Evolutionary conservation across 2,888 invertebrate species (phyloP).

Genomic region (Nymphalis urticae): DNA sequence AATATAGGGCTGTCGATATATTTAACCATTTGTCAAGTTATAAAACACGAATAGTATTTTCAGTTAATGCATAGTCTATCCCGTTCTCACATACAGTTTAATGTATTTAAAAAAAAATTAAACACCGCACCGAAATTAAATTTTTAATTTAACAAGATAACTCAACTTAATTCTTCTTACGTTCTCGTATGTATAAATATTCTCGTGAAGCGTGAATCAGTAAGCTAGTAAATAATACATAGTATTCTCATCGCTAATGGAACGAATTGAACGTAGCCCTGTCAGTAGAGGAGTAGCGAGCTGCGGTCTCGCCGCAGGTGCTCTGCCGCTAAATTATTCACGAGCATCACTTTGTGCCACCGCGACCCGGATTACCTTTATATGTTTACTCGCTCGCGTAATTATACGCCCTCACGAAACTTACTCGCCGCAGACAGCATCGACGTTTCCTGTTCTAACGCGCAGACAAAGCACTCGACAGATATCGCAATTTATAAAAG

Average conservation of each 20-base stretch:
- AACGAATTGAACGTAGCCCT: conserved; percentile 48
- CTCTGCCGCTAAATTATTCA: conserved; percentile 73
- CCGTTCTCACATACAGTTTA: too few relatives aligned
- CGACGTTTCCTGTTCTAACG: conserved; percentile 19
- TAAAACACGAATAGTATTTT: too few relatives aligned
- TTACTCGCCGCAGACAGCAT: conserved; percentile 50
- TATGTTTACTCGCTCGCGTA: conserved; percentile 79
- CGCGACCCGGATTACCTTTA: conserved; percentile 80
- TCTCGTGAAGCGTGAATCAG: conserved; percentile 5
- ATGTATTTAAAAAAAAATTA: too few relatives aligned
- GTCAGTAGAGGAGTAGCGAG: conserved; percentile 40
- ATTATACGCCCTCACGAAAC: conserved; percentile 79
- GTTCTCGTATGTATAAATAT: not conserved
- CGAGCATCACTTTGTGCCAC: conserved; percentile 79
- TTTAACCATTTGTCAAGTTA: too few relatives aligned
- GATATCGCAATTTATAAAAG: too few relatives aligned
- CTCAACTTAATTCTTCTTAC: too few relatives aligned
- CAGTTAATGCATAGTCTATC: too few relatives aligned
- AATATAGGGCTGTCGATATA: conserved; percentile 50
- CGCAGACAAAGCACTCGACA: not conserved
- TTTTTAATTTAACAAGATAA: too few relatives aligned
- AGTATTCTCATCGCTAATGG: conserved; percentile 12
- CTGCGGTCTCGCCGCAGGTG: conserved; percentile 74
- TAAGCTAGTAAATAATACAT: conserved; percentile 24
- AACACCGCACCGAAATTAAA: too few relatives aligned